Evolutionary conservation across 2,888 invertebrate species (phyloP).

Genomic region (Chydorus sphaericus): DNA sequence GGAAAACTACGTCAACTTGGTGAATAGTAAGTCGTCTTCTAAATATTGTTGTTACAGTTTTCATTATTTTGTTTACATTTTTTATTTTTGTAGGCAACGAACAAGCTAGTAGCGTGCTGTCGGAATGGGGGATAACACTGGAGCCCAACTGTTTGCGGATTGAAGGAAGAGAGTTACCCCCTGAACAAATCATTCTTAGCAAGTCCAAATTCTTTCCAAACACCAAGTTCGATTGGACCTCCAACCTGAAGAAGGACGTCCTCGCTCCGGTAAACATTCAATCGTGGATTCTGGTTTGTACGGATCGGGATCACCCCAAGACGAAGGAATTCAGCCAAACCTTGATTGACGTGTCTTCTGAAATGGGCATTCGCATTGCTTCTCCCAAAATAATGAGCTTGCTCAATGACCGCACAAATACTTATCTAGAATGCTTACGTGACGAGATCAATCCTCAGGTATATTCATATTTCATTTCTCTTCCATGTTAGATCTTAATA

Average conservation of each 20-base stretch:
- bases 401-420: constrained; percentile 53
- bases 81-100: constrained; percentile 35
- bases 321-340: constrained; percentile 36
- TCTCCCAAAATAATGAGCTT: constrained; percentile 44
- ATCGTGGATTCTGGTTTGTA: constrained; percentile 58
- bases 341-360: constrained; percentile 34
- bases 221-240: constrained; percentile 54
- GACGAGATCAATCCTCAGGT: constrained; percentile 14
- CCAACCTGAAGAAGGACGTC: constrained; percentile 43
- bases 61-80: background rate
- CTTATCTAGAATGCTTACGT: constrained; percentile 37
- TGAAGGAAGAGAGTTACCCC: constrained; percentile 42
- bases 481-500: too few species aligned
- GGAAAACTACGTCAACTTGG: constrained; percentile 35
- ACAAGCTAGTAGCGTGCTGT: constrained; percentile 49
- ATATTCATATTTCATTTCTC: too few species aligned
- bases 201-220: constrained; percentile 21
- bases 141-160: constrained; percentile 29
- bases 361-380: constrained; percentile 52
- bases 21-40: constrained; percentile 22
- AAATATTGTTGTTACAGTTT: background rate
- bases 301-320: constrained; percentile 41
- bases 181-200: constrained; percentile 51
- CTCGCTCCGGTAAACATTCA: constrained; percentile 42
- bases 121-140: constrained; percentile 64